Evolutionary conservation across 2,888 invertebrate species (phyloP).

Genomic region (Amiota minor): DNA sequence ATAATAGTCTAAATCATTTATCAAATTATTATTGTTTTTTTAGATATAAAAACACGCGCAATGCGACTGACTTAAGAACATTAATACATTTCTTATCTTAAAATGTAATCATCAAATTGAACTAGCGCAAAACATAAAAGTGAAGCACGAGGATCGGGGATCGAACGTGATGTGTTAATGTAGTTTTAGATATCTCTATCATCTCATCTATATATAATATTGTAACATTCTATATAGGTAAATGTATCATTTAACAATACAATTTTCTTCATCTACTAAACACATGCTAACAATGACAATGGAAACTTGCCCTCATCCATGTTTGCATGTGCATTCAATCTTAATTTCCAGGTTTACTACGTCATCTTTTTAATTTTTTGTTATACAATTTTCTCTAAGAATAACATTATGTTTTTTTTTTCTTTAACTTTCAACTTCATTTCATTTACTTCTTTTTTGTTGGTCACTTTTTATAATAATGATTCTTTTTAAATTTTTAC

Average conservation of each 20-base stretch:
- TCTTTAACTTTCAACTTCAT: background rate
- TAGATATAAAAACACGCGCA: slow-evolving; percentile 1
- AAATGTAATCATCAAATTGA: background rate
- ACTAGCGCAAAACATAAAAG: background rate
- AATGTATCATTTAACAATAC: too few species aligned
- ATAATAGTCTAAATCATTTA: too few species aligned
- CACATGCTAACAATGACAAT: too few species aligned
- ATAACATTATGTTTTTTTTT: slow-evolving; percentile 7
- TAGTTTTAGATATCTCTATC: background rate
- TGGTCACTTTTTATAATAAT: slow-evolving; percentile 38
- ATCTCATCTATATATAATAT: background rate
- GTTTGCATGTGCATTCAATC: too few species aligned
- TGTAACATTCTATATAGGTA: too few species aligned
- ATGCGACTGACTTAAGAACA: background rate
- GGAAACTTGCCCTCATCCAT: too few species aligned
- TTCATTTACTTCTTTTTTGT: slow-evolving; percentile 27
- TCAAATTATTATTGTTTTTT: background rate
- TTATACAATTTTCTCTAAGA: background rate
- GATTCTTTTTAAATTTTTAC: background rate
- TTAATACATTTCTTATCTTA: slow-evolving; percentile 3
- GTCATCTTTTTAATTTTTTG: too few species aligned
- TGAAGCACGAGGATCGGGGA: background rate
- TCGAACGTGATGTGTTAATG: too few species aligned
- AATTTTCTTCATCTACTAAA: too few species aligned
- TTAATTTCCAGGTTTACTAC: too few species aligned